These are phyloP conservation scores for Cabera pusaria DNA, from an alignment of 2,888 invertebrate species.

Conservation along the genomic window DNA sequence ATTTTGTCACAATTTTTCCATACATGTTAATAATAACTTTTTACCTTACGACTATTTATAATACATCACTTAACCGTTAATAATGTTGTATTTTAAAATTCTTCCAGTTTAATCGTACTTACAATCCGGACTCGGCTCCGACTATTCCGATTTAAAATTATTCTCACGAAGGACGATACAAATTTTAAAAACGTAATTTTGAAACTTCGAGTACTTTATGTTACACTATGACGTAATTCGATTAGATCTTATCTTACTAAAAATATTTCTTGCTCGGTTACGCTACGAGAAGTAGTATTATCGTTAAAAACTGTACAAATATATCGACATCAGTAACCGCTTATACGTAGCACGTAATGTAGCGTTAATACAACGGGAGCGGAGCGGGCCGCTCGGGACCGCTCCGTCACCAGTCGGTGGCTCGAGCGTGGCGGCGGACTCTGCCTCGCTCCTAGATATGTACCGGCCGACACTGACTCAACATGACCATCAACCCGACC, in stretches of 20 bases:
- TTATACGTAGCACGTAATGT: conserved; percentile 62
- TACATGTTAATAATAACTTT: conserved; percentile 84
- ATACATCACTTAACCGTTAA: conserved; percentile 80
- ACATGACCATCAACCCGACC: conserved; percentile 36
- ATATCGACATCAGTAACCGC: conserved; percentile 61
- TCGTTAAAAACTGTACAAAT: conserved; percentile 82
- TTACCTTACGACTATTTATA: conserved; percentile 81
- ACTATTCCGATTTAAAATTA: conserved; percentile 59
- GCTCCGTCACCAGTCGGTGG: no score
- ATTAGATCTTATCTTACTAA: conserved; percentile 81
- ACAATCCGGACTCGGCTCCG: conserved; percentile 72
- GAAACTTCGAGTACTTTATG: conserved; percentile 68
- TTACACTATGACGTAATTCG: conserved; percentile 81
- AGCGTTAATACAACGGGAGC: conserved; percentile 42
- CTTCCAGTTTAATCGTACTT: conserved; percentile 79
- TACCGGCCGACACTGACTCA: no score
- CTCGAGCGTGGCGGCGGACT: no score
- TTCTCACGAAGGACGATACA: conserved; percentile 63
- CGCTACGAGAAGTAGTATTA: conserved; percentile 74
- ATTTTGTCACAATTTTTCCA: conserved; percentile 84
- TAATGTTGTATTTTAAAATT: conserved; percentile 81
- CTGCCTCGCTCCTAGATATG: no score
- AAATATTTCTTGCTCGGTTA: conserved; percentile 78
- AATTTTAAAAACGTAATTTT: conserved; percentile 66
- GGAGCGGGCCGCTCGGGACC: no score